Conservation (phyloP, 2,113 vertebrate species). For the Prionailurus viverrinus region DNA sequence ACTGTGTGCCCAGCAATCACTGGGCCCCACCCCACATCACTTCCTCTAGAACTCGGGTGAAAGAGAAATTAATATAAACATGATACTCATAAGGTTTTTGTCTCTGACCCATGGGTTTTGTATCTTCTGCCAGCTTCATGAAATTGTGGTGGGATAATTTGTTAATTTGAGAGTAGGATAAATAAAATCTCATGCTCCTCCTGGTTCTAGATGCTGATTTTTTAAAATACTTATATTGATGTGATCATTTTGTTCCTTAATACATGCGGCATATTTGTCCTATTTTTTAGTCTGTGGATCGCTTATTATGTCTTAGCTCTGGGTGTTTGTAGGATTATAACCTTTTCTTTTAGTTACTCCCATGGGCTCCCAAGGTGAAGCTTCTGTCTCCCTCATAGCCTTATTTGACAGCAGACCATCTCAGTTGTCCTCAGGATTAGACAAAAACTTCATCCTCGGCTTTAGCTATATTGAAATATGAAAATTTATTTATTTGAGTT, state of each 20-base stretch:
- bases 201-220: neutral
- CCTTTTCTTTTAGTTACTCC: neutral
- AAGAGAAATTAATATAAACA: neutral
- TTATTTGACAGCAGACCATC: neutral
- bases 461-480: neutral
- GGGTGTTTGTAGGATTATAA: neutral
- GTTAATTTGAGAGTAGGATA: neutral
- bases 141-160: neutral
- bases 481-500: conserved; percentile 3
- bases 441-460: neutral
- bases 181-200: neutral
- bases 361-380: neutral
- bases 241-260: neutral
- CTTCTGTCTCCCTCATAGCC: neutral
- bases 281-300: neutral
- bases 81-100: neutral
- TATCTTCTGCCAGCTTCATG: neutral
- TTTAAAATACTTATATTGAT: neutral
- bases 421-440: neutral
- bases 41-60: neutral
- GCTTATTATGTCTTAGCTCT: neutral
- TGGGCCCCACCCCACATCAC: neutral
- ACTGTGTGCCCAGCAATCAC: neutral
- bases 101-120: neutral
- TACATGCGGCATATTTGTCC: neutral